These are phyloP conservation scores for Ahaetulla prasina DNA, from an alignment of 2,113 vertebrate species.

Conservation along the genomic window DNA sequence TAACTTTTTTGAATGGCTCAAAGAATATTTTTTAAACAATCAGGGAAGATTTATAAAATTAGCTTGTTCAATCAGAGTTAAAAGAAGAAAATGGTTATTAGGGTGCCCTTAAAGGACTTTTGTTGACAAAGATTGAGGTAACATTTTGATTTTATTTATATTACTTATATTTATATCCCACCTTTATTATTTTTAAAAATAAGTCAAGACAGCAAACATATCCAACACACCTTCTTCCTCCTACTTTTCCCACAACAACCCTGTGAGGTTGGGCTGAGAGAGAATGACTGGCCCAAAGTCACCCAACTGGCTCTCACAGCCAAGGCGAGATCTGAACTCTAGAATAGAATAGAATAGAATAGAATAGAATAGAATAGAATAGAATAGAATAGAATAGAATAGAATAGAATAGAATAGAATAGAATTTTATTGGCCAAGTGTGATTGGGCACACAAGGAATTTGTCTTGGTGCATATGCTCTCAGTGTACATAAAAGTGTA, in stretches of 20 bases:
- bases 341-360: no score
- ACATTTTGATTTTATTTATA: neutral
- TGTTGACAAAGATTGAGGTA: neutral
- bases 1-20: neutral
- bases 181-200: neutral
- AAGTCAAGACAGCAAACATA: neutral
- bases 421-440: no score
- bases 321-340: neutral
- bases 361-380: no score
- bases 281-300: neutral
- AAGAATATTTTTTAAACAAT: neutral
- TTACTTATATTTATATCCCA: neutral
- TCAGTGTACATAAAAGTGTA: no score
- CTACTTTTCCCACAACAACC: neutral
- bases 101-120: neutral
- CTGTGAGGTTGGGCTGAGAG: neutral
- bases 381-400: no score
- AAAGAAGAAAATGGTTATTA: neutral
- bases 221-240: neutral
- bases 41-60: neutral
- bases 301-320: neutral
- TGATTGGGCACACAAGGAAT: no score
- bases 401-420: no score
- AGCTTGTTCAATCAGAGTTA: neutral
- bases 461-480: no score